phyloP scores from a whole-genome alignment of 2,113 vertebrate species.

The Piprites chloris region DNA sequence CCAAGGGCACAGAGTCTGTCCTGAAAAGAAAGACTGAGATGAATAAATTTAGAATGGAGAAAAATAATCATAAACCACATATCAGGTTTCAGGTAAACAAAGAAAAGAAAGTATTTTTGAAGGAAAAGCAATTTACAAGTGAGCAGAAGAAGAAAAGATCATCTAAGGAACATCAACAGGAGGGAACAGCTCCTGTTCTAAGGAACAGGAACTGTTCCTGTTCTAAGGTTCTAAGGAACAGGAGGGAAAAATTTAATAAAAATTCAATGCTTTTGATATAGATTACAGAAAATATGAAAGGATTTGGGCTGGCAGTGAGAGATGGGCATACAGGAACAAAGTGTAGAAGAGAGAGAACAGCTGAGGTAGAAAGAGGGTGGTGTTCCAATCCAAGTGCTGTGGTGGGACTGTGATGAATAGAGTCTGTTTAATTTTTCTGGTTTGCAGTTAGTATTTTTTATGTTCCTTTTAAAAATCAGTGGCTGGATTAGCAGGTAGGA shows the following conservation, averaged over 20 bases:
- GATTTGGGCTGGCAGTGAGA: not conserved
- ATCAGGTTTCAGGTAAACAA: not conserved
- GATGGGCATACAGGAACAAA: not conserved
- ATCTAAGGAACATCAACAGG: not conserved
- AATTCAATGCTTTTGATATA: not conserved
- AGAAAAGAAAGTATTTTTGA: not conserved
- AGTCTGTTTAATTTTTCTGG: conserved; percentile 16
- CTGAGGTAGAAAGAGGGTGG: not conserved
- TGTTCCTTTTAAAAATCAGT: not conserved
- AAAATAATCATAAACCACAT: not conserved
- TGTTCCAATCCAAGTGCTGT: not conserved
- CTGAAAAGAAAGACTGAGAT: not conserved
- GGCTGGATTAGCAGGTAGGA: not conserved
- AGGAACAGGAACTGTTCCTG: too few species aligned
- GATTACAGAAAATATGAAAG: not conserved
- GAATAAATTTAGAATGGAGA: not conserved
- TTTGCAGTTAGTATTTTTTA: not conserved
- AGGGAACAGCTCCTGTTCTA: too few species aligned
- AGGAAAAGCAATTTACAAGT: not conserved
- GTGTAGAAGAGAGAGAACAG: not conserved
- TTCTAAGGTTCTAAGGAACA: too few species aligned
- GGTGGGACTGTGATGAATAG: not conserved
- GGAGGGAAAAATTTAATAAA: not conserved
- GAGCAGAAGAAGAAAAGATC: not conserved
- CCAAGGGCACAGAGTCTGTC: not conserved